Percentiles rank a stretch among this genome's conserved stretches.
Conservation (phyloP, 2,113 vertebrate species). For the Phalacrocorax pelagicus region DNA sequence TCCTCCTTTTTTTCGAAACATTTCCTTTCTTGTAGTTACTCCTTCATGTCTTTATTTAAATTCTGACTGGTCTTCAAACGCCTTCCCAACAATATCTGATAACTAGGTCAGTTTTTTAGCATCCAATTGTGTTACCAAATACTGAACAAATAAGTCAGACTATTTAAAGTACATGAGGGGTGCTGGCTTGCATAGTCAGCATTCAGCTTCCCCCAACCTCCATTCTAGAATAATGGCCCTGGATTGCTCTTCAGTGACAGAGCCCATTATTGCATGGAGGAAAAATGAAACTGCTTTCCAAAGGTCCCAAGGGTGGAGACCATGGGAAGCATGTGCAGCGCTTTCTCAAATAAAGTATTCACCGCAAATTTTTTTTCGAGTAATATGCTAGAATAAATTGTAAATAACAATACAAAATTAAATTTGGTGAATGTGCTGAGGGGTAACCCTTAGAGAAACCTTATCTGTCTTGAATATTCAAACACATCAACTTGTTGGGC, state of each 20-base stretch:
- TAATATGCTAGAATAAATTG: conserved; percentile 35
- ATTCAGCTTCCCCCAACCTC: not conserved
- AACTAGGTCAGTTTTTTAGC: conserved; percentile 10
- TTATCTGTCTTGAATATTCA: conserved; percentile 62
- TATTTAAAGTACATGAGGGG: not conserved
- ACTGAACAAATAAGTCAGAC: not conserved
- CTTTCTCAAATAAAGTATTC: conserved; percentile 59
- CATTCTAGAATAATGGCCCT: not conserved
- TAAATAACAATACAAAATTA: conserved; percentile 68
- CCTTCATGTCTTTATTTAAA: not conserved
- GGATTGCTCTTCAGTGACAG: not conserved
- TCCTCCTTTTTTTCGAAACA: not conserved
- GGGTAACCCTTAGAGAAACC: conserved; percentile 63
- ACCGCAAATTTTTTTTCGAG: not conserved
- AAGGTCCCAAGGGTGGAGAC: conserved; percentile 19
- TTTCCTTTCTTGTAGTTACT: not conserved
- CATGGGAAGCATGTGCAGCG: not conserved
- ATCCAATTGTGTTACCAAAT: conserved; percentile 29
- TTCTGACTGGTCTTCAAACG: not conserved
- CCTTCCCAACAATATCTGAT: not conserved
- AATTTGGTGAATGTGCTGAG: conserved; percentile 63
- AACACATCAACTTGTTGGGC: conserved; percentile 47
- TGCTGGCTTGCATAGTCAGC: conserved; percentile 42
- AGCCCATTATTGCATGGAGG: not conserved
- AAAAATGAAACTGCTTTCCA: conserved; percentile 49